Evolutionary conservation across 2,797 vertebrate species (phyloP), one percentile per base, ranked within the genome.

Genomic region (Argya squamiceps): DNA sequence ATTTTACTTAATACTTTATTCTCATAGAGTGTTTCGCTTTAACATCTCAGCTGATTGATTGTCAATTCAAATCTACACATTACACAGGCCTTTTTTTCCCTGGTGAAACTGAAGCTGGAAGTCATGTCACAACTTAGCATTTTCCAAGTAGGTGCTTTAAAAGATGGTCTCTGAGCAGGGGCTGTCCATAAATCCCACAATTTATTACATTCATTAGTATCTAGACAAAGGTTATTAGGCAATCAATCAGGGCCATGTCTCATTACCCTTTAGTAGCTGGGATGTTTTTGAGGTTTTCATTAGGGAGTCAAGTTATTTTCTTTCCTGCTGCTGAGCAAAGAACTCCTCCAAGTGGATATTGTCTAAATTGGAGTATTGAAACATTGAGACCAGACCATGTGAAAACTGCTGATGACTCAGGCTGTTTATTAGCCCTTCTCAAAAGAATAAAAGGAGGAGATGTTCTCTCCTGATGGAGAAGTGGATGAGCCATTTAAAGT

Each of bases 221-320:
- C 91, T 94, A 92, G 81, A 93, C 93, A 95, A 95, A 88, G 93
- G 92, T 93, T 95, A 95, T 96, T 97, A 92, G 73, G 93, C 92
- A 91, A 96, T 96, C 68, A 71, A 87, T 96, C 84, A 96, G 36
- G 80, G 71, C 90, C 86, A 67, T 79, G 75, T 84, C 67, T 92
- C 97, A 74, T 96, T 97, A 96, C 53, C 60, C 71, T 96, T 97
- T 89, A 93, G 83, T 73, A 85, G 70, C 34, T 94, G 89, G 95
- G 92, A 96, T 96, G 63, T 79, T 91, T 96, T 93, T 0, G 75
- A 93, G 80, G 24, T 75, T 95, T 91, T 74, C 89, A 92, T 84
- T 93, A 95, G 55, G 80, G 93, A 97, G 68, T 73, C 74, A 85
- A 52, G 74, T 89, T 95, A 84, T 88, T 95, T 95, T 92, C 87